A percentile compares a stretch with the other conserved stretches of the same genome.
Evolutionary conservation across 2,888 invertebrate genomes (phyloP).

Genomic region (Pristionchus japonicus): DNA sequence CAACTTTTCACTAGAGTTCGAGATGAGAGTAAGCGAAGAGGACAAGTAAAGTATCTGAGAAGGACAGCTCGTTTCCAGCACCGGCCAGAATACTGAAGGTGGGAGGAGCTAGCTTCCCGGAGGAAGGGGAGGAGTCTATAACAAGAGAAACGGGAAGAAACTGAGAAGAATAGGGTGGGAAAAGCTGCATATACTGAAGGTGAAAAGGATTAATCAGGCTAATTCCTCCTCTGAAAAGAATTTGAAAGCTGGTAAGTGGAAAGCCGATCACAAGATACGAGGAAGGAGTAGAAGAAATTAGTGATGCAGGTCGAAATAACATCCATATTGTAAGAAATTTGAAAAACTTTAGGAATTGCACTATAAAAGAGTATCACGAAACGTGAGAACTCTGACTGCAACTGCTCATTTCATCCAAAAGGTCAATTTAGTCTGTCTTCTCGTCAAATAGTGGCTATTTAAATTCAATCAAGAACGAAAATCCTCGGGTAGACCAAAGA

Average conservation of each 20-base stretch:
- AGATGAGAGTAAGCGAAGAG: neutral
- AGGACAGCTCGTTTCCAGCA: neutral
- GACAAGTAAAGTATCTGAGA: neutral
- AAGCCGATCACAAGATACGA: neutral
- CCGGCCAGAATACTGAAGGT: neutral
- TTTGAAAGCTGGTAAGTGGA: neutral
- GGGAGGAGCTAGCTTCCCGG: neutral
- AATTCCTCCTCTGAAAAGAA: neutral
- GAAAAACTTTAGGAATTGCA: no score
- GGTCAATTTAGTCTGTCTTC: neutral
- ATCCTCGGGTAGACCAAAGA: neutral
- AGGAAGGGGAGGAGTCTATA: neutral
- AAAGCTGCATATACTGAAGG: neutral
- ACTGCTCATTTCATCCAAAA: neutral
- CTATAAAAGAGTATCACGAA: neutral
- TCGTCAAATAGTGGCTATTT: neutral
- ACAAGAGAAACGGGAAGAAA: neutral
- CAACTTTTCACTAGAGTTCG: neutral
- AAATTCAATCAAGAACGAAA: neutral
- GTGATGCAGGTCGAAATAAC: no score
- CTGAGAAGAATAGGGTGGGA: neutral
- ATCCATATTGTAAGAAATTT: no score
- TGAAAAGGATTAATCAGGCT: slow-evolving; percentile 1
- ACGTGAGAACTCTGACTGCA: neutral
- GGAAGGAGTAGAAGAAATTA: no score